These are phyloP conservation scores for Clostera curtula DNA, from an alignment of 2,888 invertebrate genomes.

Conservation along the genomic window DNA sequence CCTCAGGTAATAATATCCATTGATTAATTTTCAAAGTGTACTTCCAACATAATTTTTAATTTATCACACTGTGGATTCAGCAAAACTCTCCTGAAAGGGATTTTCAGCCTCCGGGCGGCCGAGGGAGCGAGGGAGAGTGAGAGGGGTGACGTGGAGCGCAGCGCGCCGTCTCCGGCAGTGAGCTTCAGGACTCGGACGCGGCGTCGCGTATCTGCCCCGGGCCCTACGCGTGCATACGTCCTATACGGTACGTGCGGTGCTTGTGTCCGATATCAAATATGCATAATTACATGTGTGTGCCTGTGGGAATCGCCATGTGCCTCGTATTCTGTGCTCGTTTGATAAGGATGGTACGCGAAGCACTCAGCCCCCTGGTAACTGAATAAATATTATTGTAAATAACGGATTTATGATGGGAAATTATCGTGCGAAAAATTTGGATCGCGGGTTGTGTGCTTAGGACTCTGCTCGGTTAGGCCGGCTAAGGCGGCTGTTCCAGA, in stretches of 20 bases:
- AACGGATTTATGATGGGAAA: conserved; percentile 23
- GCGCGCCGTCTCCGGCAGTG: conserved; percentile 54
- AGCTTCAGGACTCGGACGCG: conserved; percentile 29
- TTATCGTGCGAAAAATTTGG: conserved; percentile 19
- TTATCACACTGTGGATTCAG: conserved; percentile 26
- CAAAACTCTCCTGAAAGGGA: conserved; percentile 36
- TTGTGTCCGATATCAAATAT: conserved; percentile 27
- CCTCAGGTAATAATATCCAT: conserved; percentile 23
- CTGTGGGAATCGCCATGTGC: conserved; percentile 44
- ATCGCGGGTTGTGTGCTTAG: conserved; percentile 9
- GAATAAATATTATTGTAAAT: conserved; percentile 25
- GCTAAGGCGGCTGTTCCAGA: background rate
- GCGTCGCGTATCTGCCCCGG: conserved; percentile 19
- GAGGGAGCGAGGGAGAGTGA: conserved; percentile 13
- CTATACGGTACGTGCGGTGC: conserved; percentile 26
- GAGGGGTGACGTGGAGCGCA: conserved; percentile 23
- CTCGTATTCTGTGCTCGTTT: conserved; percentile 11
- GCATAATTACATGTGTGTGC: conserved; percentile 24
- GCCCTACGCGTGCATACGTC: conserved; percentile 8
- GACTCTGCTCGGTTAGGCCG: conserved; percentile 7
- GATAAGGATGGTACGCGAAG: conserved; percentile 8
- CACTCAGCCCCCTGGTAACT: conserved; percentile 16
- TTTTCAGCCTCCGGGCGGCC: conserved; percentile 31
- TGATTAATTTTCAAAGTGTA: conserved; percentile 28
- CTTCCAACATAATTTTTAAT: conserved; percentile 30